Conservation (phyloP, 2,113 vertebrate genomes). For the Turdus rufiventris region DNA sequence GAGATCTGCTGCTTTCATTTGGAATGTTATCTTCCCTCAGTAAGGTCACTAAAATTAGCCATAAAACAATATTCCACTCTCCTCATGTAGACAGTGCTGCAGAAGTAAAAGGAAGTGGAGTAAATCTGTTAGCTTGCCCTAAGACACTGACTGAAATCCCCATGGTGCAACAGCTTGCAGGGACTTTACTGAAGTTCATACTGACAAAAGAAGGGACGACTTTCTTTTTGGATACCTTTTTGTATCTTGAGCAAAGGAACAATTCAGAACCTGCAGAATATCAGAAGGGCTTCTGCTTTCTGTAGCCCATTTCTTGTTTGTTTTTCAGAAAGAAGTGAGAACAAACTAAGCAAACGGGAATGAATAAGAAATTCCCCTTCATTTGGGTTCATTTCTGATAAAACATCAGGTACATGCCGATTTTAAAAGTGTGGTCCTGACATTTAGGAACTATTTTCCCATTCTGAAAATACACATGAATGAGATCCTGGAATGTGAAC, state of each 20-base stretch:
- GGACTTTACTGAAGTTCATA: background rate
- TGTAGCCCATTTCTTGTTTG: background rate
- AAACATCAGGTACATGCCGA: accelerated
- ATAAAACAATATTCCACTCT: background rate
- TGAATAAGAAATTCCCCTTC: background rate
- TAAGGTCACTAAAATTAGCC: background rate
- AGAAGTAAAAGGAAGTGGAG: background rate
- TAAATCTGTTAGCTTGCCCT: background rate
- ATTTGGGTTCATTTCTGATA: background rate
- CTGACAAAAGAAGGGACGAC: accelerated
- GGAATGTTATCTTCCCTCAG: background rate
- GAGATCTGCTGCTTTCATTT: background rate
- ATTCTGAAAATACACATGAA: background rate
- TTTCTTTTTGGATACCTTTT: background rate
- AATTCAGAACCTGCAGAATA: background rate
- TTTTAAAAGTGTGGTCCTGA: background rate
- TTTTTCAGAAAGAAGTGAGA: background rate
- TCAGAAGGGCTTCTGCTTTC: background rate
- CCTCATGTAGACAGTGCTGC: background rate
- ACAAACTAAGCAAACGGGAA: background rate
- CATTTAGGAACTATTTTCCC: background rate
- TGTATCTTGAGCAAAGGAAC: background rate
- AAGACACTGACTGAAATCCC: background rate
- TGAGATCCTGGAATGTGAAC: background rate
- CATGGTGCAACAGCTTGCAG: background rate